Conservation (phyloP, 2,888 invertebrate genomes). For the Lasioglossum marginatum region DNA sequence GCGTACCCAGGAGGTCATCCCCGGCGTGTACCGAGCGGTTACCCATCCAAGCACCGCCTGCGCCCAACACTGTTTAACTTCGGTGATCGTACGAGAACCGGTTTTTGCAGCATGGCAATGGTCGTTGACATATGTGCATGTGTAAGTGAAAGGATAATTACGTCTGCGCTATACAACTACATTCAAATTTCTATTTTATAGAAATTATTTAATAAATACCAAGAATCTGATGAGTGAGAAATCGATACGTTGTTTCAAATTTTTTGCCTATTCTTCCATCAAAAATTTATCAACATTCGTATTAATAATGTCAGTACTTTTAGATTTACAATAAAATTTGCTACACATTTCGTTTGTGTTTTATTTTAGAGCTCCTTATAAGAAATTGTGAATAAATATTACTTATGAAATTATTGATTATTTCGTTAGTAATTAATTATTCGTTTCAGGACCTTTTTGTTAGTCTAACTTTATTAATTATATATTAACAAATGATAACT, state of each 20-base stretch:
- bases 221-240: neutral
- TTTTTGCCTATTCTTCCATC: neutral
- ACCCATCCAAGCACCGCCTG: too few species aligned
- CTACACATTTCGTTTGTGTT: neutral
- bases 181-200: neutral
- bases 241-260: neutral
- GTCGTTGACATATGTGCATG: conserved; percentile 1
- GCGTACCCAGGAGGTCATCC: too few species aligned
- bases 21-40: too few species aligned
- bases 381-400: neutral
- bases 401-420: neutral
- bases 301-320: neutral
- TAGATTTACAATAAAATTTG: neutral
- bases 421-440: neutral
- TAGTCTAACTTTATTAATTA: neutral
- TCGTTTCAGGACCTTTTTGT: neutral
- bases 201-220: conserved; percentile 11
- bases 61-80: too few species aligned
- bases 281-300: neutral
- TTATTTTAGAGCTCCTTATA: neutral
- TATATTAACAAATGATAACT: neutral
- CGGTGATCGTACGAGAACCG: too few species aligned
- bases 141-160: conserved; percentile 11
- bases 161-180: neutral
- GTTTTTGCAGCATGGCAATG: too few species aligned